phyloP scores from a whole-genome alignment of 2,888 invertebrate species.

The Latheticus oryzae region DNA sequence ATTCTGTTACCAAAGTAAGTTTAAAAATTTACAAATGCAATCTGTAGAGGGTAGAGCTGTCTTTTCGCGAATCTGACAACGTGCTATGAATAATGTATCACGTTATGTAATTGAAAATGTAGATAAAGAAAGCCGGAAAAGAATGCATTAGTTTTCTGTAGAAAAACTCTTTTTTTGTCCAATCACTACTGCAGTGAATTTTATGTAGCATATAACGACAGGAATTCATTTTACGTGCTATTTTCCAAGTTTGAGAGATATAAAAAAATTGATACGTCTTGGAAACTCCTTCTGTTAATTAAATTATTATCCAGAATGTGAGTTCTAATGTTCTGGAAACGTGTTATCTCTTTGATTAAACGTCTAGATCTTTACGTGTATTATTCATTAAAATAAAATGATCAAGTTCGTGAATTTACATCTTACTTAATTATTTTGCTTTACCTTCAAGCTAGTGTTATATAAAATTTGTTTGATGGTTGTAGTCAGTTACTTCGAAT shows the following conservation, averaged over 20 bases:
- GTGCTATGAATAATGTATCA: constrained; percentile 49
- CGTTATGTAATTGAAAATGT: constrained; percentile 51
- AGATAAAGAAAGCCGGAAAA: constrained; percentile 38
- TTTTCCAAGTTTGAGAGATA: constrained; percentile 4
- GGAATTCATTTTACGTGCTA: constrained; percentile 47
- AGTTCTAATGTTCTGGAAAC: constrained; percentile 44
- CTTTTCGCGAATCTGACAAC: constrained; percentile 44
- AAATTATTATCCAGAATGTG: constrained; percentile 46
- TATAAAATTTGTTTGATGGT: constrained; percentile 20
- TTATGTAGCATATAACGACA: constrained; percentile 37
- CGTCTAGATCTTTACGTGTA: constrained; percentile 42
- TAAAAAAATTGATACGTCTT: constrained; percentile 39
- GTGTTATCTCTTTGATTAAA: constrained; percentile 50
- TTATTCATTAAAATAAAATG: constrained; percentile 44
- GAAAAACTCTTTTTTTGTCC: constrained; percentile 38
- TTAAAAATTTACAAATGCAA: constrained; percentile 45
- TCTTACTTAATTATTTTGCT: constrained; percentile 34
- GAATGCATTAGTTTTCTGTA: constrained; percentile 35
- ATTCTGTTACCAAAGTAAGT: constrained; percentile 38
- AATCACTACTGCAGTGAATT: constrained; percentile 10
- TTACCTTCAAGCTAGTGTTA: constrained; percentile 1
- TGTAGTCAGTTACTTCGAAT: too few relatives aligned
- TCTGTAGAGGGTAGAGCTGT: constrained; percentile 41
- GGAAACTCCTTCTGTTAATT: constrained; percentile 45
- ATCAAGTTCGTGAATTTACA: constrained; percentile 20